phyloP scores from a whole-genome alignment of 2,888 invertebrate species.

The Oeneis ivallda region DNA sequence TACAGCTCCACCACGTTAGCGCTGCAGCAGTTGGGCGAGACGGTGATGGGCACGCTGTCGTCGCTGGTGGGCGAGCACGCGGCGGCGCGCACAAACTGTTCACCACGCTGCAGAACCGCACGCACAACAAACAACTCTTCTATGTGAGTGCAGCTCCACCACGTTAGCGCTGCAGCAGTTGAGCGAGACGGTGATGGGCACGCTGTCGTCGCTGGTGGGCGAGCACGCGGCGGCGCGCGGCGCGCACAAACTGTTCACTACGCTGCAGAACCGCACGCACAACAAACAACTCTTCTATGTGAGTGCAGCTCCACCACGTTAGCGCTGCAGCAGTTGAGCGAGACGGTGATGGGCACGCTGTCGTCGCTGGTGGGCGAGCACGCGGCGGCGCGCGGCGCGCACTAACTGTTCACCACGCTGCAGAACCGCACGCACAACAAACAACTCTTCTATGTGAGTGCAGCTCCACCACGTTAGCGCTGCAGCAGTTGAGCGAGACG shows the following conservation, averaged over 20 bases:
- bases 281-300: conserved; percentile 95
- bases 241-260: conserved; percentile 92
- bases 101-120: no score
- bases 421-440: conserved; percentile 94
- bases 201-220: conserved; percentile 91
- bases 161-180: background rate
- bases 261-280: conserved; percentile 90
- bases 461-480: conserved; percentile 34
- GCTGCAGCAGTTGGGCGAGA: no score
- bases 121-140: no score
- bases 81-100: no score
- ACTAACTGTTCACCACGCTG: conserved; percentile 92
- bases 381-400: conserved; percentile 91
- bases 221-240: no score
- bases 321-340: conserved; percentile 83
- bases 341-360: conserved; percentile 89
- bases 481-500: conserved; percentile 85
- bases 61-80: no score
- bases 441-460: conserved; percentile 85
- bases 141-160: no score
- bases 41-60: no score
- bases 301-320: background rate
- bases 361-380: conserved; percentile 92
- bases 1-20: no score
- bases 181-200: conserved; percentile 59